Percentiles rank a stretch among this genome's conserved stretches.
These are phyloP conservation scores for Epinephelus awoara DNA, from an alignment of 2,797 vertebrate genomes.

Conservation along the genomic window DNA sequence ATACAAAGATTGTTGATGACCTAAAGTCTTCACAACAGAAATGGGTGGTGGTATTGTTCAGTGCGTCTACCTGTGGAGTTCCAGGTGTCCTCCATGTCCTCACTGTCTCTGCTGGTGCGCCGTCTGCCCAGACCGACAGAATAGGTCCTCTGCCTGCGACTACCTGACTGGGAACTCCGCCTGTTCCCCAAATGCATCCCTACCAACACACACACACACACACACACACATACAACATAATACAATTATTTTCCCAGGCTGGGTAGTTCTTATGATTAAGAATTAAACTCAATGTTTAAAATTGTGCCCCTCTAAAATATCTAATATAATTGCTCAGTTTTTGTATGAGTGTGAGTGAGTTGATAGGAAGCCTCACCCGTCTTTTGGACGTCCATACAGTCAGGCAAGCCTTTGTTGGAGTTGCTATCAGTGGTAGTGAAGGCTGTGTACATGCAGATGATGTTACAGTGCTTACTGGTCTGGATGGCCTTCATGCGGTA, in stretches of 20 bases:
- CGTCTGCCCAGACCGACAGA: conserved; percentile 81
- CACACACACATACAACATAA: no score
- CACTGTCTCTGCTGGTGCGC: conserved; percentile 77
- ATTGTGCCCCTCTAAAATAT: background rate
- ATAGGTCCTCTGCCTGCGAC: conserved; percentile 76
- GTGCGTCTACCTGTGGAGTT: conserved; percentile 80
- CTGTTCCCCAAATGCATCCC: conserved; percentile 74
- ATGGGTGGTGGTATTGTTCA: background rate
- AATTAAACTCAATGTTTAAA: background rate
- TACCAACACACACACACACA: conserved; percentile 37
- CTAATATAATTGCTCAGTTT: background rate
- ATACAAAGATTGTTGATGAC: conserved; percentile 72
- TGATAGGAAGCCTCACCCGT: conserved; percentile 81
- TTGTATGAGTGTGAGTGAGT: background rate
- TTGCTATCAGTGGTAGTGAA: conserved; percentile 87
- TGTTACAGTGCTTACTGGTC: conserved; percentile 95
- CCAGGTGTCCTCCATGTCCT: conserved; percentile 81
- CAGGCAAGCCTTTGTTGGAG: conserved; percentile 77
- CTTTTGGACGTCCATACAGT: conserved; percentile 81
- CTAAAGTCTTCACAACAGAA: conserved; percentile 48
- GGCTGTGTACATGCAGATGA: conserved; percentile 92
- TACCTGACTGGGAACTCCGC: conserved; percentile 64
- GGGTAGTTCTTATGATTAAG: no score
- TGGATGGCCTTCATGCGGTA: conserved; percentile 94
- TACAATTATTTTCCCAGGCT: no score